A percentile compares a stretch with the other conserved stretches of the same genome.
phyloP scores from a whole-genome alignment of 2,113 vertebrate genomes.

The Hylia prasina region DNA sequence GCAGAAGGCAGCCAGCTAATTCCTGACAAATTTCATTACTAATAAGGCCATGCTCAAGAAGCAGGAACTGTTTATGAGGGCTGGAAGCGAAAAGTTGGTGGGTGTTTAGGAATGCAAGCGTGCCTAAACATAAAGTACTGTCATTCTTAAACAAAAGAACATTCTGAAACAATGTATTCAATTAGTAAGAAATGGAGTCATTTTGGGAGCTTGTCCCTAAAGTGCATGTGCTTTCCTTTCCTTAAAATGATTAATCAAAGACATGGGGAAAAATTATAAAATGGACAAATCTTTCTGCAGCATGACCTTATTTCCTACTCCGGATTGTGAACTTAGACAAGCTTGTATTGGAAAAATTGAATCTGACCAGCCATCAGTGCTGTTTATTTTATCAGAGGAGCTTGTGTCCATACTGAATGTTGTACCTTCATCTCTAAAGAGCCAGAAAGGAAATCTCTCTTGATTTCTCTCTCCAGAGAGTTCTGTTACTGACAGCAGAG shows the following conservation, averaged over 20 bases:
- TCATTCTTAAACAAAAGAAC: background rate
- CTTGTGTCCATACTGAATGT: background rate
- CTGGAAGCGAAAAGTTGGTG: background rate
- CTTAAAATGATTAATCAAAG: background rate
- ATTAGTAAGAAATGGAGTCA: background rate
- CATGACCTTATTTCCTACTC: background rate
- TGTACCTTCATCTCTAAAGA: background rate
- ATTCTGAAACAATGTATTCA: background rate
- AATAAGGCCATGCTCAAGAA: background rate
- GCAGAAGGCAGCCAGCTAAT: background rate
- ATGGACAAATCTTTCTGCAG: background rate
- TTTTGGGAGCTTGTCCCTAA: background rate
- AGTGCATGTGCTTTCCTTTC: background rate
- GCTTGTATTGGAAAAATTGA: background rate
- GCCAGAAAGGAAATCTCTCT: background rate
- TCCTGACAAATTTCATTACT: background rate
- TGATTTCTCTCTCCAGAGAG: background rate
- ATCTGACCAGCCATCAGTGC: background rate
- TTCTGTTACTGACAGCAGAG: background rate
- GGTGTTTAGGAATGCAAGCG: background rate
- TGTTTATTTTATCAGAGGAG: background rate
- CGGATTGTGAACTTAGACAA: background rate
- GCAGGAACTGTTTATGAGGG: background rate
- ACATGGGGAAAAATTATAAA: background rate
- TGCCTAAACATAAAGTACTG: background rate